Conservation (phyloP, 1,140 invertebrate species). For the Lasioglossum albipes region DNA sequence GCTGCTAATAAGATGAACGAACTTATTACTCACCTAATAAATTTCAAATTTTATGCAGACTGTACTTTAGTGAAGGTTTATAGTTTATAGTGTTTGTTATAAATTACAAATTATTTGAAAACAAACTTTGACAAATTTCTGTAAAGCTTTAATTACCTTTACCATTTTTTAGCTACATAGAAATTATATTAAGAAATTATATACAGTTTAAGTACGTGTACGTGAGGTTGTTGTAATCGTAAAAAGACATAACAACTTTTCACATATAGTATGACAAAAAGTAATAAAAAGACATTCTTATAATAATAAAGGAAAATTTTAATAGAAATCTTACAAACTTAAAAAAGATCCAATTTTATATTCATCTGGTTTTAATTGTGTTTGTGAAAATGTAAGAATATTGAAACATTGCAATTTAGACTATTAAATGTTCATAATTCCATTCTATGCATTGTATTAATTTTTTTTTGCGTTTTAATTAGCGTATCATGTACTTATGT, state of each 20-base stretch:
- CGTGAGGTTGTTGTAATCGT: neutral
- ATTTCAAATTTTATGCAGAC: neutral
- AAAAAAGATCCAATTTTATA: neutral
- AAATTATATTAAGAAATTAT: neutral
- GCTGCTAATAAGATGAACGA: too few species aligned
- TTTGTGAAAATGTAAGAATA: constrained; percentile 12
- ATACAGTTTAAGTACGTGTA: neutral
- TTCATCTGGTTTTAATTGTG: neutral
- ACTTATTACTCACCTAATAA: neutral
- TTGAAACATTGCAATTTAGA: constrained; percentile 15
- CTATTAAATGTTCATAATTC: constrained; percentile 15
- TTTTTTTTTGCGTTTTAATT: neutral
- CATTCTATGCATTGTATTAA: constrained; percentile 8
- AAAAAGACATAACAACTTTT: constrained; percentile 11
- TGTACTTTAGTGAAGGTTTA: neutral
- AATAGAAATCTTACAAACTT: neutral
- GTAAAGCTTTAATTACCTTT: neutral
- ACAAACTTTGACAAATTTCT: neutral
- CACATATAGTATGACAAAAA: neutral
- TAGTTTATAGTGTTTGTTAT: neutral
- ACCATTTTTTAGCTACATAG: neutral
- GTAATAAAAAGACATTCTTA: neutral
- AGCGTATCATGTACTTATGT: constrained; percentile 27
- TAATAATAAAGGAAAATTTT: neutral
- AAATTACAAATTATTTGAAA: neutral